These are phyloP conservation scores for Xiphias gladius DNA, from an alignment of 2,113 vertebrate species.

Conservation along the genomic window DNA sequence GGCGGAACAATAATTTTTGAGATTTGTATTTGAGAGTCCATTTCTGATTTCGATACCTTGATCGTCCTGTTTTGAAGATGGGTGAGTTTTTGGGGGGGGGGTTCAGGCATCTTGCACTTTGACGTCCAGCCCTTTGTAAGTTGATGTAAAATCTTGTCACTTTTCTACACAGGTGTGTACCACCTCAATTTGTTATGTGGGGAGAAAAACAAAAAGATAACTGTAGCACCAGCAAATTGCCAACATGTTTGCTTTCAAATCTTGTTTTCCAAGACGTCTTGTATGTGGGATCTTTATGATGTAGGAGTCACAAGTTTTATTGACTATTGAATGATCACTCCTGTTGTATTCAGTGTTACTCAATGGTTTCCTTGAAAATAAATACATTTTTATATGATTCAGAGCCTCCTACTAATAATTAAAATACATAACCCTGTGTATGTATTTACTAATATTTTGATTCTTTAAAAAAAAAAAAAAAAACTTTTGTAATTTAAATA, in stretches of 20 bases:
- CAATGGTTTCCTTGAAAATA: constrained; percentile 82
- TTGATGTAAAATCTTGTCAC: constrained; percentile 77
- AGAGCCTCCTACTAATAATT: background rate
- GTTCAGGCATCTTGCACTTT: constrained; percentile 79
- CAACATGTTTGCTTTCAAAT: constrained; percentile 78
- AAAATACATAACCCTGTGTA: background rate
- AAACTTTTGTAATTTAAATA: no score
- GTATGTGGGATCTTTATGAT: constrained; percentile 77
- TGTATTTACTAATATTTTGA: no score
- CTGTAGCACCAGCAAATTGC: constrained; percentile 83
- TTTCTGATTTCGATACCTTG: constrained; percentile 58
- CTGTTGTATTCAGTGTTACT: constrained; percentile 84
- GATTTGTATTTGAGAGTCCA: constrained; percentile 73
- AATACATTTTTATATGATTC: constrained; percentile 81
- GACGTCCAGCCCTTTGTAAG: constrained; percentile 81
- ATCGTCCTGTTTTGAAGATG: constrained; percentile 47
- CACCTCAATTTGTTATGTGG: constrained; percentile 70
- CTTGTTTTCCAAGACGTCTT: constrained; percentile 74
- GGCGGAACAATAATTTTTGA: constrained; percentile 72
- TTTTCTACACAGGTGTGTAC: constrained; percentile 77
- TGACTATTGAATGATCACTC: constrained; percentile 83
- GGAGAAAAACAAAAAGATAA: constrained; percentile 20
- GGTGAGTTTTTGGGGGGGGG: background rate
- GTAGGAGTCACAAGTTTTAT: constrained; percentile 76
- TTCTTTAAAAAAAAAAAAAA: no score